phyloP scores from a whole-genome alignment of 2,113 vertebrate genomes.

The Oenanthe oenanthe region DNA sequence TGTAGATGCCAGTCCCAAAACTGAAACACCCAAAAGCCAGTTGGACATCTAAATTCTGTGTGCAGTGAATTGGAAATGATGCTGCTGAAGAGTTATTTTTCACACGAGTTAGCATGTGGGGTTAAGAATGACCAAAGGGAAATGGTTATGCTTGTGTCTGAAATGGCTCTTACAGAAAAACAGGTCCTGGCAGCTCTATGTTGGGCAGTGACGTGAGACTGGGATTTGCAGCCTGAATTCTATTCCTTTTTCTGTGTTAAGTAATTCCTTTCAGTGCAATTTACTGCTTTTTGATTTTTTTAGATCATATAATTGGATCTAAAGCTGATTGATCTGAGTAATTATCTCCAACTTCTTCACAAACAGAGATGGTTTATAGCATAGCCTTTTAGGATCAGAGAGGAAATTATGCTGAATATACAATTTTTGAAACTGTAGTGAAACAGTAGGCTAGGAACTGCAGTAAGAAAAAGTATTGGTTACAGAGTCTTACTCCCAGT shows the following conservation, averaged over 20 bases:
- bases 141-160: background rate
- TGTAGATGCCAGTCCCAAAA: background rate
- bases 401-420: background rate
- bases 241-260: background rate
- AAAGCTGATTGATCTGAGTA: background rate
- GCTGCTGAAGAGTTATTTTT: background rate
- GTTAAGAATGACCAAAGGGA: background rate
- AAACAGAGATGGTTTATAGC: background rate
- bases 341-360: background rate
- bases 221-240: background rate
- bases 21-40: background rate
- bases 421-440: background rate
- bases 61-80: background rate
- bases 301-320: background rate
- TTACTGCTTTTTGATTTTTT: background rate
- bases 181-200: background rate
- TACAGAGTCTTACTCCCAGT: background rate
- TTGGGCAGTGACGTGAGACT: accelerated
- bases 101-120: background rate
- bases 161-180: background rate
- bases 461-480: background rate
- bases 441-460: background rate
- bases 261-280: background rate
- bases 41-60: background rate
- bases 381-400: background rate